Evolutionary conservation across 2,113 vertebrate species (phyloP).

Genomic region (Pygoscelis adeliae): DNA sequence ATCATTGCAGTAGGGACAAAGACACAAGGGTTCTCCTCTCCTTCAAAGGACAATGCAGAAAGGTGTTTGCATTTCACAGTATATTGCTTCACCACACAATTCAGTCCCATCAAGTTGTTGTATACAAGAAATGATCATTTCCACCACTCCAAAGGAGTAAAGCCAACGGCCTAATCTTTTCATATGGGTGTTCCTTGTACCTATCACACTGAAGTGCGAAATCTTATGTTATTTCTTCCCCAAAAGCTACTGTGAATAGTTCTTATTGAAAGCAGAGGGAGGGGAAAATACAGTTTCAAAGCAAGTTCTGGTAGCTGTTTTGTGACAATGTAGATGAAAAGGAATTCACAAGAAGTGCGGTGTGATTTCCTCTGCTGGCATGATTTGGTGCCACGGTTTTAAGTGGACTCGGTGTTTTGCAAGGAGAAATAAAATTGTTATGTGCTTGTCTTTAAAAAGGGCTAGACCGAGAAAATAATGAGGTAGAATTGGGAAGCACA

Average conservation of each 20-base stretch:
- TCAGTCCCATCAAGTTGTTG: background rate
- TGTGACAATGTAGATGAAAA: background rate
- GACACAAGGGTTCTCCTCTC: background rate
- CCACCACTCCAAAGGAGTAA: background rate
- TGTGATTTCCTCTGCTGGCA: background rate
- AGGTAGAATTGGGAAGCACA: background rate
- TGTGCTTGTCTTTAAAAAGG: background rate
- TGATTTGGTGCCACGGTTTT: accelerated
- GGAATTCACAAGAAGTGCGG: background rate
- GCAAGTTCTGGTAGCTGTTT: background rate
- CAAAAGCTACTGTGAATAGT: background rate
- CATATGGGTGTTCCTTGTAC: background rate
- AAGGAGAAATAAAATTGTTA: background rate
- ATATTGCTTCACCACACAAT: background rate
- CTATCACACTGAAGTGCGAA: background rate
- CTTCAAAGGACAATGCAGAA: background rate
- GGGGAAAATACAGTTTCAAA: background rate
- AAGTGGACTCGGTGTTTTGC: background rate
- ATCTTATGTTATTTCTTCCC: background rate
- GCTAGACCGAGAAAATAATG: background rate
- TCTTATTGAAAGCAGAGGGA: background rate
- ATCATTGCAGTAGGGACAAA: background rate
- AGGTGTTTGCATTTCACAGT: background rate
- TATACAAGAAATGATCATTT: background rate
- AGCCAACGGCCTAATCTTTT: background rate